Evolutionary conservation across 2,888 invertebrate species (phyloP).

Genomic region (Caradrina clavipalpis): DNA sequence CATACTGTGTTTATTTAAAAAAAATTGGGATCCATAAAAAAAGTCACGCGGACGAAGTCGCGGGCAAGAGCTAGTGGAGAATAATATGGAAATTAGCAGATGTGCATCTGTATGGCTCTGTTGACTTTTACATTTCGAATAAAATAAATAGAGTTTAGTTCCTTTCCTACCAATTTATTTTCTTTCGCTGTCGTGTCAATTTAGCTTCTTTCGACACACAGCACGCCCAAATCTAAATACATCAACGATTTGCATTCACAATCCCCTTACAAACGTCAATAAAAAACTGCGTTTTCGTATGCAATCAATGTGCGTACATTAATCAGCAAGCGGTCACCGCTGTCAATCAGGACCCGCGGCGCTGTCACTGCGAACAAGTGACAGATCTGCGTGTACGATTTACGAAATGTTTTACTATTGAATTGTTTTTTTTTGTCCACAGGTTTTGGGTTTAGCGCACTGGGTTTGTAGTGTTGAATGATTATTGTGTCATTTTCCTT

Average conservation of each 20-base stretch:
- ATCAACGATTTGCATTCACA: neutral
- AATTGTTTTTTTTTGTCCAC: slow-evolving; percentile 33
- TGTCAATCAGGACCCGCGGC: slow-evolving; percentile 57
- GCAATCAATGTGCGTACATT: slow-evolving; percentile 61
- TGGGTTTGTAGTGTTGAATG: slow-evolving; percentile 17
- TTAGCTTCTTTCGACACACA: neutral
- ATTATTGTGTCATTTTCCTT: neutral
- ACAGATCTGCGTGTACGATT: slow-evolving; percentile 56
- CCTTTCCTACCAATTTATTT: too few relatives aligned
- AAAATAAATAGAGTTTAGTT: too few relatives aligned
- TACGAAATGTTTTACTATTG: slow-evolving; percentile 53
- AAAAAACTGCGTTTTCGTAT: slow-evolving; percentile 54
- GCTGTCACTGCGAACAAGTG: slow-evolving; percentile 57
- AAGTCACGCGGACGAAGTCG: too few relatives aligned
- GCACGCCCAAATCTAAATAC: neutral
- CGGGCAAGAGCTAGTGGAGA: too few relatives aligned
- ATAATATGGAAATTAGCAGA: too few relatives aligned
- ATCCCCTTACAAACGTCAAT: slow-evolving; percentile 32
- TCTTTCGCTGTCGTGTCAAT: neutral
- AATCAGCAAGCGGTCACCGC: slow-evolving; percentile 60
- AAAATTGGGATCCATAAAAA: too few relatives aligned
- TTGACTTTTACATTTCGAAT: too few relatives aligned
- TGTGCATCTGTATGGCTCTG: too few relatives aligned
- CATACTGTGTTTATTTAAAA: too few relatives aligned
- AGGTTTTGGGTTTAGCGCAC: slow-evolving; percentile 23